Conservation (phyloP, 2,113 vertebrate genomes). For the Thalassarche chlororhynchos region DNA sequence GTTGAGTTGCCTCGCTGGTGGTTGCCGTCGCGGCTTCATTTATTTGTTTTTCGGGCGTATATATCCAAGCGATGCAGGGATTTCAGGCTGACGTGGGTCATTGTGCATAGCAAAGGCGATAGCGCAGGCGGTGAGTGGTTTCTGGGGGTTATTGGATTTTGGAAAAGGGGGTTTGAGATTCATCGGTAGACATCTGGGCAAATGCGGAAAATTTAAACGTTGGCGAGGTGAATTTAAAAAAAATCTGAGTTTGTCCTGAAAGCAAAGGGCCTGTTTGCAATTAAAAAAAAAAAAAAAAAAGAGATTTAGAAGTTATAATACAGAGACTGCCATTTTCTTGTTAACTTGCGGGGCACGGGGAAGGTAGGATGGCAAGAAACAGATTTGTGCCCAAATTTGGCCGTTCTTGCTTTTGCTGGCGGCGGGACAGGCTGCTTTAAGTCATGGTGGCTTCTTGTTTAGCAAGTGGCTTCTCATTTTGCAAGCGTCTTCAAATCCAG, state of each 20-base stretch:
- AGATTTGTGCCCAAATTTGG: not conserved
- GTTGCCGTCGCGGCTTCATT: not conserved
- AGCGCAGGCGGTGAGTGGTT: not conserved
- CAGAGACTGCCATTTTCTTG: not conserved
- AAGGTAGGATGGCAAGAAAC: not conserved
- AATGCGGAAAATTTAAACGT: not conserved
- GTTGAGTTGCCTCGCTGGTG: not conserved
- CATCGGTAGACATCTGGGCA: not conserved
- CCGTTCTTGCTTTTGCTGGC: rapidly evolving
- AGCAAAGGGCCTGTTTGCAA: not conserved
- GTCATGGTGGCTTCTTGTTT: not conserved
- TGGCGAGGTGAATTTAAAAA: not conserved
- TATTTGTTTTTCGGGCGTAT: not conserved
- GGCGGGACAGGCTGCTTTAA: not conserved
- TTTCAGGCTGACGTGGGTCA: not conserved
- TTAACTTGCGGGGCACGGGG: not conserved
- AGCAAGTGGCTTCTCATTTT: not conserved
- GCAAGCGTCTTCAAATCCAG: not conserved
- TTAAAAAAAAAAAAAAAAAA: not conserved
- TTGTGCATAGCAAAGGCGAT: not conserved
- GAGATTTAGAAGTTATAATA: not conserved
- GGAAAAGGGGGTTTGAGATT: conserved; percentile 22
- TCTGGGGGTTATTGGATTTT: not conserved
- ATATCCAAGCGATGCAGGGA: rapidly evolving
- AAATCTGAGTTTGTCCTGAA: not conserved